These are phyloP conservation scores for Brienomyrus longianalis DNA, from an alignment of 2,113 vertebrate species.

Conservation along the genomic window DNA sequence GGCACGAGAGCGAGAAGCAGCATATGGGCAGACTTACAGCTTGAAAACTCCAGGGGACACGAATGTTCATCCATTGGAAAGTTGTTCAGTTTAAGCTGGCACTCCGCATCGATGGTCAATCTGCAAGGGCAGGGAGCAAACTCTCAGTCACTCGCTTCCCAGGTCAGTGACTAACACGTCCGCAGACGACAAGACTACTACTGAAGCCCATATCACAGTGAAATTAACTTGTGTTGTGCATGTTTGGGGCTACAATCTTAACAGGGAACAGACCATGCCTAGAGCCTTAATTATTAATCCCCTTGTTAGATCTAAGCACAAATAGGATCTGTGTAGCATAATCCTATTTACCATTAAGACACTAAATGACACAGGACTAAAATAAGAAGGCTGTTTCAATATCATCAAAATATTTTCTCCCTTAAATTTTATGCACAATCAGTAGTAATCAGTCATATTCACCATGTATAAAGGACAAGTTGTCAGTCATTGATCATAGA, in stretches of 20 bases:
- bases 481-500: background rate
- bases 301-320: background rate
- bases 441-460: background rate
- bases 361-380: background rate
- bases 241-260: background rate
- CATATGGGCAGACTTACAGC: slow-evolving; percentile 80
- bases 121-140: slow-evolving; percentile 49
- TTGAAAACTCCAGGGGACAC: slow-evolving; percentile 96
- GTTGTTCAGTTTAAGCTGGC: slow-evolving; percentile 96
- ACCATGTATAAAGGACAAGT: background rate
- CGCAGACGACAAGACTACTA: background rate
- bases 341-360: background rate
- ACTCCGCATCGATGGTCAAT: slow-evolving; percentile 96
- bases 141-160: background rate
- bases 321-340: background rate
- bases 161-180: background rate
- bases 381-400: background rate
- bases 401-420: background rate
- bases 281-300: background rate
- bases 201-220: background rate
- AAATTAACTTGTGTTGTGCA: background rate
- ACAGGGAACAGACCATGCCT: background rate
- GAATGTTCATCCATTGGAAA: slow-evolving; percentile 99
- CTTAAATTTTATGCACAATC: background rate
- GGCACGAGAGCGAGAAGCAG: slow-evolving; percentile 1